Conservation (phyloP, 2,113 vertebrate species). For the Motacilla tschutschensis region DNA sequence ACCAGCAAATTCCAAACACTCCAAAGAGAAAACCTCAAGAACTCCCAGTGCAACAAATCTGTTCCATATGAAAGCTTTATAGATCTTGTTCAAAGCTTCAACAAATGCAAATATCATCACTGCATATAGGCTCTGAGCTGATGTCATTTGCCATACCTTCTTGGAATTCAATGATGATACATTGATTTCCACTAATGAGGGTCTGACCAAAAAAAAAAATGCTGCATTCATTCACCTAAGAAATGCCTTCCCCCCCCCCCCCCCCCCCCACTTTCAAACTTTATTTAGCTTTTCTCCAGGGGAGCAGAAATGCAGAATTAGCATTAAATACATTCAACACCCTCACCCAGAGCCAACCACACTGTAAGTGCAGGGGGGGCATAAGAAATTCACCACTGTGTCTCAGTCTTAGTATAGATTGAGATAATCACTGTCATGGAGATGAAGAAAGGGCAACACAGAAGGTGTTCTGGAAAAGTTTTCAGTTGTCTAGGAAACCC, state of each 20-base stretch:
- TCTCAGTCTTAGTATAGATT: not conserved
- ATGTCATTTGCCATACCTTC: not conserved
- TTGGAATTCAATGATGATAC: not conserved
- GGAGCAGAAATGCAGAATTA: not conserved
- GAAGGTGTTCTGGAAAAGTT: not conserved
- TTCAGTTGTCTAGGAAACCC: not conserved
- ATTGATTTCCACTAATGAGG: conserved; percentile 37
- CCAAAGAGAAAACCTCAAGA: not conserved
- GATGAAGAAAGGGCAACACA: not conserved
- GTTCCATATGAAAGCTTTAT: not conserved
- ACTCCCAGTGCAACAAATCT: conserved; percentile 7
- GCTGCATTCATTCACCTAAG: not conserved
- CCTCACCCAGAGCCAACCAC: not conserved
- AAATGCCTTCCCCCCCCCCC: accelerated
- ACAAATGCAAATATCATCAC: conserved; percentile 7
- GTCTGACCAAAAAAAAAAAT: not conserved
- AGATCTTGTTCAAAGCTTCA: not conserved
- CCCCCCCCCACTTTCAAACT: not conserved
- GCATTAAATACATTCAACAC: not conserved
- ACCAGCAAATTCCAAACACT: not conserved
- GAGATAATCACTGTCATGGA: not conserved
- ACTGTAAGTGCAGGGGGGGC: not conserved
- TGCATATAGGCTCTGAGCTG: not conserved
- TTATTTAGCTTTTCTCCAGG: not conserved
- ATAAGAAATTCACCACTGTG: not conserved